Percentiles rank a stretch among this genome's conserved stretches.
Evolutionary conservation across 1,140 invertebrate species (phyloP).

Genomic region (Oryzaephilus surinamensis): DNA sequence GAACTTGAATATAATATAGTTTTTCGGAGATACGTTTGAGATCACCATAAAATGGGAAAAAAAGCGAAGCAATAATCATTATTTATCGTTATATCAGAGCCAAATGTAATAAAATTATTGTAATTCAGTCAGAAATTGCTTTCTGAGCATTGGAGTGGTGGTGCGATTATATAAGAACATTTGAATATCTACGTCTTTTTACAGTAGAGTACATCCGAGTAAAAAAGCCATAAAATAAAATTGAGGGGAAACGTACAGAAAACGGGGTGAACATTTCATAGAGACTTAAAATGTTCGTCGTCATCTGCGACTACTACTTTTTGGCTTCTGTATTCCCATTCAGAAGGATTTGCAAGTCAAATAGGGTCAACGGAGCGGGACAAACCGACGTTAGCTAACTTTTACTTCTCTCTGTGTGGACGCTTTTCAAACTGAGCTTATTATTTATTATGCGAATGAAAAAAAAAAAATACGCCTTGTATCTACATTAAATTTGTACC

Average conservation of each 20-base stretch:
- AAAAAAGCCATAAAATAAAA: conserved; percentile 11
- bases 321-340: conserved; percentile 3
- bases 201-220: conserved; percentile 3
- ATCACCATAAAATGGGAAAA: conserved; percentile 6
- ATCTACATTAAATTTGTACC: too few relatives aligned
- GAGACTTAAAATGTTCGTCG: too few relatives aligned
- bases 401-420: too few relatives aligned
- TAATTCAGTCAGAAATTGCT: conserved; percentile 6
- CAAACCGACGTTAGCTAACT: too few relatives aligned
- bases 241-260: conserved; percentile 12
- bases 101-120: conserved; percentile 12
- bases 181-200: conserved; percentile 16
- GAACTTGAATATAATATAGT: too few relatives aligned
- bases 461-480: too few relatives aligned
- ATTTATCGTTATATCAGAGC: conserved; percentile 10
- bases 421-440: too few relatives aligned
- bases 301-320: too few relatives aligned
- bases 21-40: conserved; percentile 3
- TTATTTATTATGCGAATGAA: too few relatives aligned
- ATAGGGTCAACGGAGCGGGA: conserved; percentile 7
- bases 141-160: too few relatives aligned
- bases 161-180: conserved; percentile 6
- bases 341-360: conserved; percentile 10
- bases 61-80: conserved; percentile 9
- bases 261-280: conserved; percentile 10